Conservation (phyloP, 2,797 vertebrate genomes). For the Anguilla anguilla region DNA sequence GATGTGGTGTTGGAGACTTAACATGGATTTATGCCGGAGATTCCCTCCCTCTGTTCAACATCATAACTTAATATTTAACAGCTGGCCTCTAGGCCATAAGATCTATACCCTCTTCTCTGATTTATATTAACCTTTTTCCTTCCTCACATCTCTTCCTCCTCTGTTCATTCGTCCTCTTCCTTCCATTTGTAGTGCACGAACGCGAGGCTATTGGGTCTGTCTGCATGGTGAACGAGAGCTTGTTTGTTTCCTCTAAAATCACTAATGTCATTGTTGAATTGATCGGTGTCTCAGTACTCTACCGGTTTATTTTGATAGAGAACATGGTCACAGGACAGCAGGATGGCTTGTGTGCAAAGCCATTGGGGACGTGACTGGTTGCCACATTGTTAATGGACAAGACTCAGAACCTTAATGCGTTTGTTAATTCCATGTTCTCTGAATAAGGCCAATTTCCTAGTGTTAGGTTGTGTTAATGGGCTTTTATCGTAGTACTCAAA, state of each 20-base stretch:
- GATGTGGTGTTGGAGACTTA: not conserved
- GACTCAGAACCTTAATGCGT: not conserved
- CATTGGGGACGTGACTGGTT: not conserved
- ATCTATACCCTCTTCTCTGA: not conserved
- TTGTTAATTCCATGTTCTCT: not conserved
- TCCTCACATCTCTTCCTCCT: not conserved
- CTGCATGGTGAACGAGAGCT: conserved; percentile 22
- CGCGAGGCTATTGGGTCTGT: not conserved
- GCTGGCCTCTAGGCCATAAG: not conserved
- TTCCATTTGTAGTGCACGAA: not conserved
- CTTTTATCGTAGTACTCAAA: not conserved
- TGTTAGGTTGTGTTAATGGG: not conserved
- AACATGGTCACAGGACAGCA: not conserved
- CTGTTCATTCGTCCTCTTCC: not conserved
- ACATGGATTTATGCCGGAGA: not conserved
- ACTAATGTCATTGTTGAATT: conserved; percentile 7
- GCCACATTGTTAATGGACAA: not conserved
- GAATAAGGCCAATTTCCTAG: not conserved
- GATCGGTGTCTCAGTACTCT: not conserved
- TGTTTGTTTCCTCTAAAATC: not conserved
- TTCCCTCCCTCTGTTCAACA: conserved; percentile 12
- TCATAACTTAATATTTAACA: not conserved
- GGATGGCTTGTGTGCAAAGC: not conserved
- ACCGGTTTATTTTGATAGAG: not conserved
- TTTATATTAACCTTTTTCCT: not conserved